phyloP scores from a whole-genome alignment of 92 coral and sea anemone genomes.

The Meandrina meandrites region DNA sequence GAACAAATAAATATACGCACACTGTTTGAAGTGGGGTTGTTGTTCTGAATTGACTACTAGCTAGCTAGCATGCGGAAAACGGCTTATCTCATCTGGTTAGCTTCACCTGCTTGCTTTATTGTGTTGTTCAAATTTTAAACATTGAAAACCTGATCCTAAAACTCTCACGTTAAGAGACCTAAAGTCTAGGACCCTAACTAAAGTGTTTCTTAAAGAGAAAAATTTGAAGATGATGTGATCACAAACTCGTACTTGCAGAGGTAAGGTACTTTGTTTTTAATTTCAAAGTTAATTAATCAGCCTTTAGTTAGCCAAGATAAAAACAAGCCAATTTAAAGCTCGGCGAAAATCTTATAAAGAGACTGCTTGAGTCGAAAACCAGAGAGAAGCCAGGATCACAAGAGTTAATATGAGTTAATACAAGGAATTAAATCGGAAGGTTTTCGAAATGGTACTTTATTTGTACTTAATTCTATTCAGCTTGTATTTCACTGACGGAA shows the following conservation, averaged over 20 bases:
- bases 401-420: not conserved
- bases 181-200: not conserved
- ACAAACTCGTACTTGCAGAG: not conserved
- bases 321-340: not conserved
- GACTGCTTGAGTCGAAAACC: not conserved
- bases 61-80: not conserved
- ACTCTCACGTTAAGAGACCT: not conserved
- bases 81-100: not conserved
- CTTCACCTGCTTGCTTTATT: not conserved
- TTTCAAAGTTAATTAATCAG: not conserved
- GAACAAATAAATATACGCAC: not conserved
- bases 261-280: not conserved
- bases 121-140: not conserved
- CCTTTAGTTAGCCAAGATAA: not conserved
- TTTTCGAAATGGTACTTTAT: not conserved
- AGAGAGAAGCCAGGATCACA: not conserved
- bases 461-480: not conserved
- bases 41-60: too few relatives aligned
- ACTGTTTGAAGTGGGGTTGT: not conserved
- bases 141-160: not conserved
- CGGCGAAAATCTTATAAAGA: not conserved
- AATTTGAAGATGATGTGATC: not conserved
- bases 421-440: not conserved
- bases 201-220: not conserved
- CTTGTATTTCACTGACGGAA: not conserved